phyloP scores from a whole-genome alignment of 2,113 vertebrate genomes.

The Myotis lucifugus region DNA sequence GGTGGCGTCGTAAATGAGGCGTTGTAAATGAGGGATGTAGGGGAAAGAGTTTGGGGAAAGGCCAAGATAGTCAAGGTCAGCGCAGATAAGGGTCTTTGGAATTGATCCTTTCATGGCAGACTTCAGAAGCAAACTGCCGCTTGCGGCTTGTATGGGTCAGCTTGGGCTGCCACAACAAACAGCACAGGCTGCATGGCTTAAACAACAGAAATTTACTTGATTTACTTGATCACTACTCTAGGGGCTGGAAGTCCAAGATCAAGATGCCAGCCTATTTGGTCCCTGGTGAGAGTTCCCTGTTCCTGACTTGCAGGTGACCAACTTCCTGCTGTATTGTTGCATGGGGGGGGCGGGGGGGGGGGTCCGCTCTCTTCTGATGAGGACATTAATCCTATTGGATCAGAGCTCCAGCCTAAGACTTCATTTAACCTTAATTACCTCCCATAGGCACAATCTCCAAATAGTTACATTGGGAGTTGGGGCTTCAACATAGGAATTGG shows the following conservation, averaged over 20 bases:
- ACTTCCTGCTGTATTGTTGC: background rate
- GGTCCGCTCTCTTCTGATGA: background rate
- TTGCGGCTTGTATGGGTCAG: background rate
- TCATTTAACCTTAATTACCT: background rate
- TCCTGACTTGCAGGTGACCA: background rate
- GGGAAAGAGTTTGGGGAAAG: background rate
- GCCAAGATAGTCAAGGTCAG: background rate
- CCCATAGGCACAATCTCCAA: background rate
- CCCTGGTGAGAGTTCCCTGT: background rate
- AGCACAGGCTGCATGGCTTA: background rate
- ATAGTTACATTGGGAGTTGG: background rate
- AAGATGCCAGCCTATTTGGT: background rate
- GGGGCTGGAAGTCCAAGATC: background rate
- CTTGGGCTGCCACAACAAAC: too few relatives aligned
- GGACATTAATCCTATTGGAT: background rate
- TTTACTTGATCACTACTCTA: background rate
- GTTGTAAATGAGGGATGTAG: background rate
- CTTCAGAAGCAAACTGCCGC: background rate
- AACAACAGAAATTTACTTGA: background rate
- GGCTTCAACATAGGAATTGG: background rate
- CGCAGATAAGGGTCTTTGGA: background rate
- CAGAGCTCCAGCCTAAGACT: too few relatives aligned
- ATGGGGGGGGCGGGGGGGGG: fast-evolving
- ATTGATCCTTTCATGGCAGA: background rate
- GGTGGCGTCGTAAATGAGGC: background rate